Conservation (phyloP, 1,140 invertebrate genomes). For the Papilio xuthus region DNA sequence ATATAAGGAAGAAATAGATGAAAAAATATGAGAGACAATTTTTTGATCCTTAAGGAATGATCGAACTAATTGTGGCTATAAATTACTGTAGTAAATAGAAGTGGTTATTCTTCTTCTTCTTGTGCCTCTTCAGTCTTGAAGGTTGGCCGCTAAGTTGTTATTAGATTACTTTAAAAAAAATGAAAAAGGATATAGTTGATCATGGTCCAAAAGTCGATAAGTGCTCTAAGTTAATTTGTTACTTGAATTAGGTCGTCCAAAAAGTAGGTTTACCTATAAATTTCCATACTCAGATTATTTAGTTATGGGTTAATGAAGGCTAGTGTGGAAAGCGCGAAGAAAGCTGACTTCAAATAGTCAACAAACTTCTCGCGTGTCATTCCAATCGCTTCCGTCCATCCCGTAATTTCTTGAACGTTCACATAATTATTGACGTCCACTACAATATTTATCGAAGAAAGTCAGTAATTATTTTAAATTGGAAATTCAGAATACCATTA, state of each 20-base stretch:
- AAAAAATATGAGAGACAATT: no score
- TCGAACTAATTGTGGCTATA: no score
- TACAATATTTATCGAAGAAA: neutral
- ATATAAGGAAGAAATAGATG: no score
- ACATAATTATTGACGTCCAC: conserved; percentile 13
- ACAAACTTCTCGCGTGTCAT: conserved; percentile 65
- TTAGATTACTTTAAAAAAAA: no score
- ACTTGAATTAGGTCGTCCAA: neutral
- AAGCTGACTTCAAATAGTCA: conserved; percentile 73
- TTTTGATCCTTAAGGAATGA: no score
- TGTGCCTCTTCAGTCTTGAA: no score
- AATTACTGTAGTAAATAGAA: no score
- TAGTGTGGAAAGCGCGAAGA: conserved; percentile 71
- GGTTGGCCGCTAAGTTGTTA: no score
- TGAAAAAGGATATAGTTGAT: no score
- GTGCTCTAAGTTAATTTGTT: neutral
- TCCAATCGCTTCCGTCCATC: conserved; percentile 42
- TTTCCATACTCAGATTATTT: neutral
- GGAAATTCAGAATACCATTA: neutral
- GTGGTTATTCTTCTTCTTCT: no score
- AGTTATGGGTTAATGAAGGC: neutral
- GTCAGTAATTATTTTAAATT: neutral
- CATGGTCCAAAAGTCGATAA: neutral
- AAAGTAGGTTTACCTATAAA: neutral
- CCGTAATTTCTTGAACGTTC: conserved; percentile 59